Conservation (phyloP, 2,888 invertebrate genomes). For the Acutogordius australiensis region DNA sequence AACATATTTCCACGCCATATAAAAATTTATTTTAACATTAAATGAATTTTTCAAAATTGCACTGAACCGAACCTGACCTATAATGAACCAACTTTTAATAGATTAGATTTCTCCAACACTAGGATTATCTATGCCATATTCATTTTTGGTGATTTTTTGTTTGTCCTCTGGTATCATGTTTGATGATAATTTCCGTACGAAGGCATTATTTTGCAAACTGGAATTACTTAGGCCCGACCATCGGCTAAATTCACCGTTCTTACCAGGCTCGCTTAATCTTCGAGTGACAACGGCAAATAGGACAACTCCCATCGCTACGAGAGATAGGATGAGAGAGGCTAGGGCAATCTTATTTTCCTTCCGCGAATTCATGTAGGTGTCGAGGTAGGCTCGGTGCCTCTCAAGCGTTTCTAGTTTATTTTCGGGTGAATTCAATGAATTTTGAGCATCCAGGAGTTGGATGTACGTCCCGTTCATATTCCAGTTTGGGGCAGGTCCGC, state of each 20-base stretch:
- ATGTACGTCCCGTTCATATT: background rate
- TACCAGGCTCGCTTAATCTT: background rate
- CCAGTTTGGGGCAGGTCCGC: background rate
- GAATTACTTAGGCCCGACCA: background rate
- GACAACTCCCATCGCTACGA: background rate
- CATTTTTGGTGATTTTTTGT: background rate
- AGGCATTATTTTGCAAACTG: no score
- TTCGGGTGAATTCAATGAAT: background rate
- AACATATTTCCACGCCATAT: no score
- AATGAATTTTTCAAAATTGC: no score
- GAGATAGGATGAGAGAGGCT: background rate
- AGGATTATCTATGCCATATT: background rate
- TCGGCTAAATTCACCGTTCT: background rate
- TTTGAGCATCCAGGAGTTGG: no score
- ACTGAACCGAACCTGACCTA: no score
- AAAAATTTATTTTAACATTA: no score
- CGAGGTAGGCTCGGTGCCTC: background rate
- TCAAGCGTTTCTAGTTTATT: background rate
- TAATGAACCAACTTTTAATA: no score
- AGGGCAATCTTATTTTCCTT: slow-evolving; percentile 2
- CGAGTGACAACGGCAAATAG: background rate
- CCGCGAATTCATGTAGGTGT: background rate
- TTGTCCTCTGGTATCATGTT: background rate
- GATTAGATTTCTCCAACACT: no score
- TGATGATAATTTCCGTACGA: background rate